phyloP scores from a whole-genome alignment of 2,113 vertebrate genomes.

The Oreocharis arfaki region DNA sequence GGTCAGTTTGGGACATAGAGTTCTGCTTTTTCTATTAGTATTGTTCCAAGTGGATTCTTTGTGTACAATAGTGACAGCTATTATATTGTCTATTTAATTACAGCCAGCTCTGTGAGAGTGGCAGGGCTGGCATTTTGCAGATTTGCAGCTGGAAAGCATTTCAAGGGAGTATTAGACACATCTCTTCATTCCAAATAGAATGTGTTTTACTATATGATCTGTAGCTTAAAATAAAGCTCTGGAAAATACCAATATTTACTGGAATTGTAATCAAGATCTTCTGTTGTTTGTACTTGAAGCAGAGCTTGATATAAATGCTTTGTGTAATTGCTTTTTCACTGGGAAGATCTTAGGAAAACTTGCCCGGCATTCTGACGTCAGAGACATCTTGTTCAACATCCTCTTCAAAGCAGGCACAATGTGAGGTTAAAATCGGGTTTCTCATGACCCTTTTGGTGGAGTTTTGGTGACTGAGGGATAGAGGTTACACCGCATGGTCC shows the following conservation, averaged over 20 bases:
- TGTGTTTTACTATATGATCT: neutral
- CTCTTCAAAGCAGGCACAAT: neutral
- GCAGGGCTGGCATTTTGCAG: neutral
- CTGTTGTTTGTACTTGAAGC: neutral
- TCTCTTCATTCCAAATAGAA: neutral
- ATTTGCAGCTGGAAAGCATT: neutral
- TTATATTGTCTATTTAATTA: slow-evolving; percentile 1
- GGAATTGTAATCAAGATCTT: neutral
- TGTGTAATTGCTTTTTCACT: neutral
- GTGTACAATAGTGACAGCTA: neutral
- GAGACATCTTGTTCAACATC: neutral
- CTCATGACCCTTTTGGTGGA: neutral
- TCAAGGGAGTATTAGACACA: neutral
- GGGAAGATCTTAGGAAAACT: neutral
- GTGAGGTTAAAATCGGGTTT: neutral
- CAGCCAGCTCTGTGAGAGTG: neutral
- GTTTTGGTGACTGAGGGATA: neutral
- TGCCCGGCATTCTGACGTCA: neutral
- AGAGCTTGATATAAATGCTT: neutral
- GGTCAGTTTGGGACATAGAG: neutral
- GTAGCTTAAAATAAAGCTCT: neutral
- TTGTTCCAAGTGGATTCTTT: neutral
- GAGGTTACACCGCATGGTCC: accelerated
- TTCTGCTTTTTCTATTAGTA: neutral
- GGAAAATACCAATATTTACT: neutral